phyloP scores from a whole-genome alignment of 2,797 vertebrate species.

The Tragelaphus oryx region DNA sequence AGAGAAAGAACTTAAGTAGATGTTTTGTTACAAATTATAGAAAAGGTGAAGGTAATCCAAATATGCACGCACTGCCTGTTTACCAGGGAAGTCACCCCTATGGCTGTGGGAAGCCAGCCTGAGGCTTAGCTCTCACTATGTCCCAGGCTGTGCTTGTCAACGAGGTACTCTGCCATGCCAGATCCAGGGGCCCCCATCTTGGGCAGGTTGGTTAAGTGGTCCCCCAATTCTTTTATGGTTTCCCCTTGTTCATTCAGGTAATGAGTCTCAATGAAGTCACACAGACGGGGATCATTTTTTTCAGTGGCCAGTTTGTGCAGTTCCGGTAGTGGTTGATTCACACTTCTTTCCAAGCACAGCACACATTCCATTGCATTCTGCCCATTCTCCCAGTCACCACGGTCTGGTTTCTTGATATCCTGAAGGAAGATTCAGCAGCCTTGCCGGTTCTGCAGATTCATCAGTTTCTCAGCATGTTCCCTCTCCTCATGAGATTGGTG shows the following conservation, averaged over 20 bases:
- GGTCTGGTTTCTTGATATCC: not conserved
- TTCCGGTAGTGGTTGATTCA: fast-evolving
- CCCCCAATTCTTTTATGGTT: not conserved
- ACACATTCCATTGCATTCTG: not conserved
- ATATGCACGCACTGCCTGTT: not conserved
- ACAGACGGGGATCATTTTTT: not conserved
- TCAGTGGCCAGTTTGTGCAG: not conserved
- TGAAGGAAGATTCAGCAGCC: not conserved
- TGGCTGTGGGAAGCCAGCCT: not conserved
- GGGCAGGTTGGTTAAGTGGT: not conserved
- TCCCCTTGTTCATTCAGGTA: not conserved
- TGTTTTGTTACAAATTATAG: not conserved
- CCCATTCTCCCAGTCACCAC: not conserved
- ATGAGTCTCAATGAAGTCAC: not conserved
- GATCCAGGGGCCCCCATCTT: not conserved
- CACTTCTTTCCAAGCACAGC: not conserved
- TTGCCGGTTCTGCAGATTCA: not conserved
- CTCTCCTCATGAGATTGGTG: not conserved
- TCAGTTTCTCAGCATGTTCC: not conserved
- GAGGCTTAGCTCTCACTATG: not conserved
- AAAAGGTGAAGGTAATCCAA: not conserved
- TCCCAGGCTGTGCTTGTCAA: not conserved
- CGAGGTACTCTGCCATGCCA: not conserved
- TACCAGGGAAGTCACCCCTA: not conserved
- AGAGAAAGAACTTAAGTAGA: not conserved